Conservation (phyloP, 1,140 invertebrate species). For the silkworm (Bombyx mori) region DNA sequence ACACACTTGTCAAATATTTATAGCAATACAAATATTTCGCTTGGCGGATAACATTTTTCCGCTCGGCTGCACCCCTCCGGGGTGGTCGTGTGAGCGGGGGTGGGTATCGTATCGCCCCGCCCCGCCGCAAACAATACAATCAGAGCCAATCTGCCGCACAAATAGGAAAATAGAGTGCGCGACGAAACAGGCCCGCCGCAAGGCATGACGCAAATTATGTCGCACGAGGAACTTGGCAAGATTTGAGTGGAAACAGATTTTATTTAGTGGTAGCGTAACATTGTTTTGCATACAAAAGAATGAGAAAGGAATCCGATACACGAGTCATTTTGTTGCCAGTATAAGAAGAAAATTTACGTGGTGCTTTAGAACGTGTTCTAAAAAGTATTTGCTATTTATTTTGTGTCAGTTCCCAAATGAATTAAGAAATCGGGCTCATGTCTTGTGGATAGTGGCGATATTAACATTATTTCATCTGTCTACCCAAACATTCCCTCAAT, state of each 20-base stretch:
- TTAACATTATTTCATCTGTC: too few species aligned
- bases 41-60: slow-evolving; percentile 50
- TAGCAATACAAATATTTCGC: slow-evolving; percentile 34
- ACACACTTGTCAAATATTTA: slow-evolving; percentile 46
- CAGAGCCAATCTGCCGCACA: slow-evolving; percentile 67
- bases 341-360: too few species aligned
- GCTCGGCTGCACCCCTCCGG: slow-evolving; percentile 27
- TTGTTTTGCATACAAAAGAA: not conserved
- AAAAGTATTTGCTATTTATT: too few species aligned
- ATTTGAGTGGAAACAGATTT: too few species aligned
- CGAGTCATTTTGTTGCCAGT: too few species aligned
- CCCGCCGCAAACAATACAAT: slow-evolving; percentile 66
- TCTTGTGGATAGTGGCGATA: too few species aligned
- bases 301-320: not conserved
- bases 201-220: slow-evolving; percentile 11
- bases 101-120: slow-evolving; percentile 36
- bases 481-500: too few species aligned
- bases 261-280: too few species aligned
- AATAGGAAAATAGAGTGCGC: slow-evolving; percentile 69
- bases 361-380: too few species aligned
- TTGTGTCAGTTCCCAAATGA: too few species aligned
- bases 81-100: slow-evolving; percentile 6
- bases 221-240: too few species aligned
- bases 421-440: too few species aligned
- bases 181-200: slow-evolving; percentile 48